Conservation (phyloP, 2,113 vertebrate species). For the Pleuronectes platessa region DNA sequence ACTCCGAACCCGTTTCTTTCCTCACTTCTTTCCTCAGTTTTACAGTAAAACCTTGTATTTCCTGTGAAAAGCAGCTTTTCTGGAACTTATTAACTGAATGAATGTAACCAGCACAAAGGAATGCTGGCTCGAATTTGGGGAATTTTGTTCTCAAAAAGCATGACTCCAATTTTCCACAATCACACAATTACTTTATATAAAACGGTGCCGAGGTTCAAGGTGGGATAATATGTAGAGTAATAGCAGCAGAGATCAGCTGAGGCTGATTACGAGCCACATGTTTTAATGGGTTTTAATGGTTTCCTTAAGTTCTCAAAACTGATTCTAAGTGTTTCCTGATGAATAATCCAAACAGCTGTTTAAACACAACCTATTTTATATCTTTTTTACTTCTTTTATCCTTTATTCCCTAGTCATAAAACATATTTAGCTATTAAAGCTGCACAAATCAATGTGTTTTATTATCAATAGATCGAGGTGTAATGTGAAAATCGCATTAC, state of each 20-base stretch:
- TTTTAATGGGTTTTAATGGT: conserved; percentile 11
- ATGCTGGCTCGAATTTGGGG: conserved; percentile 14
- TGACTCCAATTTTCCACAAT: conserved; percentile 53
- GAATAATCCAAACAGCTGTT: neutral
- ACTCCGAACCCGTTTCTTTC: neutral
- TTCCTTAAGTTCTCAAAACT: too few species aligned
- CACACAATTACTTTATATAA: conserved; percentile 2
- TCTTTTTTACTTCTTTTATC: too few species aligned
- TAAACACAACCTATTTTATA: neutral
- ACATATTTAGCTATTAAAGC: too few species aligned
- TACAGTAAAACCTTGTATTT: neutral
- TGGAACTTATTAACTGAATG: conserved; percentile 41
- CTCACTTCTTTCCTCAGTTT: neutral
- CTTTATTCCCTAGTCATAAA: too few species aligned
- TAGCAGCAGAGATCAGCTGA: conserved; percentile 10
- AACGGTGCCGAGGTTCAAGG: neutral
- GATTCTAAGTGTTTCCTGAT: conserved; percentile 12
- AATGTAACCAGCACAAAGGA: conserved; percentile 16
- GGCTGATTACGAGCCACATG: neutral
- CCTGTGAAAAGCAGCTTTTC: neutral
- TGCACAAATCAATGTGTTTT: too few species aligned
- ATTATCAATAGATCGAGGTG: too few species aligned
- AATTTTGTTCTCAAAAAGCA: conserved; percentile 24
- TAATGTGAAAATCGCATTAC: too few species aligned
- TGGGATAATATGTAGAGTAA: conserved; percentile 18